A percentile compares a stretch with the other conserved stretches of the same genome.
Conservation (phyloP, 1,140 invertebrate genomes). For the Drosophila cardini region DNA sequence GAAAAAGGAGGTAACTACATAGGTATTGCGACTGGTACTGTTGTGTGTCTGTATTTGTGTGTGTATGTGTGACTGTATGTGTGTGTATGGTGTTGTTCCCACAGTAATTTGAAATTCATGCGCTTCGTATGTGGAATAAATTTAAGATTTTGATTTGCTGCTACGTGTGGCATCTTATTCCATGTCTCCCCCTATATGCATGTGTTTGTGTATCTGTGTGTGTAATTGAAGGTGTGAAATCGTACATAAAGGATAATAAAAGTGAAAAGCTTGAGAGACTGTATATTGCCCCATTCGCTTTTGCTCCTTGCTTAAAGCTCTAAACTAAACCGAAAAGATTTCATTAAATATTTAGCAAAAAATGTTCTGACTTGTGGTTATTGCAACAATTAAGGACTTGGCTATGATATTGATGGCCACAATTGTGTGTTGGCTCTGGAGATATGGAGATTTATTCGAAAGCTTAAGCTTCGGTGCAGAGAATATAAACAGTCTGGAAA, state of each 20-base stretch:
- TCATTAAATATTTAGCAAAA: background rate
- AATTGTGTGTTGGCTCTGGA: background rate
- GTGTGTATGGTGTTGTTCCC: slow-evolving; percentile 56
- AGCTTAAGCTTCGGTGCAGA: too few species aligned
- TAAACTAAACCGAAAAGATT: background rate
- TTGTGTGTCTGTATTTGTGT: slow-evolving; percentile 16
- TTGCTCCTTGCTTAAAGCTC: background rate
- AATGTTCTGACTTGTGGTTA: background rate
- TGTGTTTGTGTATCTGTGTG: slow-evolving; percentile 20
- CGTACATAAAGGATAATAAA: slow-evolving; percentile 81
- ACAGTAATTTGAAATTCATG: slow-evolving; percentile 84
- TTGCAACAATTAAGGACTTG: too few species aligned
- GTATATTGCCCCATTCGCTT: slow-evolving; percentile 8
- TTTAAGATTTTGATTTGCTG: slow-evolving; percentile 82
- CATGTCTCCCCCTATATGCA: background rate
- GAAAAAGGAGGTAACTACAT: background rate
- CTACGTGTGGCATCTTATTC: slow-evolving; percentile 70
- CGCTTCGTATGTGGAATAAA: slow-evolving; percentile 84
- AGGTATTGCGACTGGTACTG: slow-evolving; percentile 4
- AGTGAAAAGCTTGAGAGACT: slow-evolving; percentile 69
- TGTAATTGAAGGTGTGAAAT: slow-evolving; percentile 80
- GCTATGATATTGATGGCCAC: background rate
- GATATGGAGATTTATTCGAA: too few species aligned
- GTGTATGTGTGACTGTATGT: slow-evolving; percentile 34
- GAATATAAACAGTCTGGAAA: too few species aligned